phyloP scores from a whole-genome alignment of 2,888 invertebrate species.

The Aspidiotus destructor region DNA sequence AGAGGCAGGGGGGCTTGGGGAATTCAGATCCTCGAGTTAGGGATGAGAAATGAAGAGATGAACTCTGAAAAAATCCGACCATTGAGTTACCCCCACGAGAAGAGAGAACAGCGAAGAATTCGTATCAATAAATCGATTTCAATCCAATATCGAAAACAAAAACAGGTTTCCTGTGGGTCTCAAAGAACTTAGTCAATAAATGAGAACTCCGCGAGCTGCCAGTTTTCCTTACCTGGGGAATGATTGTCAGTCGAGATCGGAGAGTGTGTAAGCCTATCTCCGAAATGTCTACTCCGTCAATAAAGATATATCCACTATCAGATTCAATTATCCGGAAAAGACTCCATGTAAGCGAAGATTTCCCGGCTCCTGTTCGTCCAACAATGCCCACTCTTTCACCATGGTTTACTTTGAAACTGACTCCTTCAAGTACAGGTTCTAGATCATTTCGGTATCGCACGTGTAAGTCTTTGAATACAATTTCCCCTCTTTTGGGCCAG shows the following conservation, averaged over 20 bases:
- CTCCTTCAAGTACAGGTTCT: slow-evolving; percentile 72
- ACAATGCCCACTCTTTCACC: slow-evolving; percentile 86
- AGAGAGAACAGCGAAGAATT: no score
- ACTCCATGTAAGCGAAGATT: slow-evolving; percentile 77
- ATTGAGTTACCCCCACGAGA: no score
- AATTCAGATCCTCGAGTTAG: no score
- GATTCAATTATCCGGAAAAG: slow-evolving; percentile 85
- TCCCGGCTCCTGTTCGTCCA: slow-evolving; percentile 83
- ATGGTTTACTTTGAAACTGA: slow-evolving; percentile 66
- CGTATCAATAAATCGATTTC: no score
- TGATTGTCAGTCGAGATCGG: slow-evolving; percentile 51
- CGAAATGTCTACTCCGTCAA: slow-evolving; percentile 74
- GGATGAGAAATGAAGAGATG: no score
- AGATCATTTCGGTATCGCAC: slow-evolving; percentile 78
- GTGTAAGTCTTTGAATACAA: slow-evolving; percentile 70
- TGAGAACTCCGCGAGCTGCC: no score
- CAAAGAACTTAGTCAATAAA: no score
- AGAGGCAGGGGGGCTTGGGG: no score
- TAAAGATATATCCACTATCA: slow-evolving; percentile 66
- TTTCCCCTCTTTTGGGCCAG: slow-evolving; percentile 76
- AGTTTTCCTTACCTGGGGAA: slow-evolving; percentile 42
- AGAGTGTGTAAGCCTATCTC: slow-evolving; percentile 75
- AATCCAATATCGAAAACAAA: no score
- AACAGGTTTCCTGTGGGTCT: no score
- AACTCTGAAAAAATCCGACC: no score